Conservation (phyloP, 2,113 vertebrate species). For the Strigops habroptila region DNA sequence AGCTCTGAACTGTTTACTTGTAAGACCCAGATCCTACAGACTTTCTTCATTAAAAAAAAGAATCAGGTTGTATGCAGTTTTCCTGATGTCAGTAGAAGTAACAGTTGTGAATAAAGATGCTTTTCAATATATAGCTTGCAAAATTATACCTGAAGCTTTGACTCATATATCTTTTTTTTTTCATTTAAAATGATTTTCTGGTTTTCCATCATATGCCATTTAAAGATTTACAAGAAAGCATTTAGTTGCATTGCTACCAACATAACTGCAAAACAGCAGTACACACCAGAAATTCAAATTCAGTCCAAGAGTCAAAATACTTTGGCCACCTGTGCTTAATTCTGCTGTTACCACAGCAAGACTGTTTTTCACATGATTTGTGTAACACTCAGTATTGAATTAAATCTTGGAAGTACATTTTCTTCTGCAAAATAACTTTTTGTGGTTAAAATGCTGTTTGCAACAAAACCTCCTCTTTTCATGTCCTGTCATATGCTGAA, state of each 20-base stretch:
- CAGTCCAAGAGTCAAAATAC: background rate
- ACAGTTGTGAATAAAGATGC: background rate
- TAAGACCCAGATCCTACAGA: background rate
- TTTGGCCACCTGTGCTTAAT: conserved; percentile 37
- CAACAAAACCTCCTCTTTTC: conserved; percentile 5
- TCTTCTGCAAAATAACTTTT: conserved; percentile 16
- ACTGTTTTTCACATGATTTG: conserved; percentile 1
- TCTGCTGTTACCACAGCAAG: background rate
- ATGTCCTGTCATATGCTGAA: conserved; percentile 5
- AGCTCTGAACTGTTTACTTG: background rate
- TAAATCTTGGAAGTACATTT: conserved; percentile 46
- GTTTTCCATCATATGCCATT: background rate
- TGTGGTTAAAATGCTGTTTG: conserved; percentile 22
- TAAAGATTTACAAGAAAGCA: background rate
- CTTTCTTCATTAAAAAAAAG: background rate
- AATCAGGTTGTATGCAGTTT: background rate
- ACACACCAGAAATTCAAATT: background rate
- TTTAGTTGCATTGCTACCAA: background rate
- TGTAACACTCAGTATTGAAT: conserved; percentile 4
- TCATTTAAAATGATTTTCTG: background rate
- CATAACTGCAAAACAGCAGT: background rate
- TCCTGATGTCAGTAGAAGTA: background rate
- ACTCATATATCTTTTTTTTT: background rate
- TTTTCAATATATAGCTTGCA: background rate
- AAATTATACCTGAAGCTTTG: background rate